These are phyloP conservation scores for Eubasilissa regina DNA, from an alignment of 1,140 invertebrate species.

Conservation along the genomic window DNA sequence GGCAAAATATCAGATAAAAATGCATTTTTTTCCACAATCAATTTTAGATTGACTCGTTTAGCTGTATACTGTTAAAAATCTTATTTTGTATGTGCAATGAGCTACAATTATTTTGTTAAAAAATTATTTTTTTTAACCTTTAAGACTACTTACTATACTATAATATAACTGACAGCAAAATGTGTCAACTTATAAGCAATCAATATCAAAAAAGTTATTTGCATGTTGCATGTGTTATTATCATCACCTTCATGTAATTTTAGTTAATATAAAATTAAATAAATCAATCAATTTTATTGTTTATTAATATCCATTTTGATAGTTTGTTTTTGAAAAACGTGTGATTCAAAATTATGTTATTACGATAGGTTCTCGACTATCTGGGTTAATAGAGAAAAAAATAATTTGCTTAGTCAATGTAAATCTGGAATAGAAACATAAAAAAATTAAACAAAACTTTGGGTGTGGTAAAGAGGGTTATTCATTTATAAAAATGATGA, in stretches of 20 bases:
- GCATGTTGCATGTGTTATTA: constrained; percentile 38
- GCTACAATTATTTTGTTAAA: not conserved
- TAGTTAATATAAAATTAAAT: constrained; percentile 44
- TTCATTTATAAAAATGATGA: no score
- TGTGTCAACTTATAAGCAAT: constrained; percentile 12
- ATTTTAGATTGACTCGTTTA: constrained; percentile 4
- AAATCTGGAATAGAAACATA: no score
- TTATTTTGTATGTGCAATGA: constrained; percentile 8
- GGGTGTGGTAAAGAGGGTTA: no score
- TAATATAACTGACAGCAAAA: constrained; percentile 9
- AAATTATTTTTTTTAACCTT: not conserved
- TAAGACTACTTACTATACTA: not conserved
- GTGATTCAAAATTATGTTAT: no score
- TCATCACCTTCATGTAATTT: constrained; percentile 40
- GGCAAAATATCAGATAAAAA: no score
- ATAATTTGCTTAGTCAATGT: no score
- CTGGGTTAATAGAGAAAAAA: no score
- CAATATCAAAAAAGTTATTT: constrained; percentile 42
- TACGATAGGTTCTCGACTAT: no score
- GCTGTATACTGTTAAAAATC: not conserved
- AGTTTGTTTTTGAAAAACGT: no score
- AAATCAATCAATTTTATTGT: constrained; percentile 9
- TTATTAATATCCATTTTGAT: not conserved
- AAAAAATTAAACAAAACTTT: no score
- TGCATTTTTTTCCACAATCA: not conserved